Conservation (phyloP, 2,888 invertebrate species). For the Euspilapteryx auroguttella region DNA sequence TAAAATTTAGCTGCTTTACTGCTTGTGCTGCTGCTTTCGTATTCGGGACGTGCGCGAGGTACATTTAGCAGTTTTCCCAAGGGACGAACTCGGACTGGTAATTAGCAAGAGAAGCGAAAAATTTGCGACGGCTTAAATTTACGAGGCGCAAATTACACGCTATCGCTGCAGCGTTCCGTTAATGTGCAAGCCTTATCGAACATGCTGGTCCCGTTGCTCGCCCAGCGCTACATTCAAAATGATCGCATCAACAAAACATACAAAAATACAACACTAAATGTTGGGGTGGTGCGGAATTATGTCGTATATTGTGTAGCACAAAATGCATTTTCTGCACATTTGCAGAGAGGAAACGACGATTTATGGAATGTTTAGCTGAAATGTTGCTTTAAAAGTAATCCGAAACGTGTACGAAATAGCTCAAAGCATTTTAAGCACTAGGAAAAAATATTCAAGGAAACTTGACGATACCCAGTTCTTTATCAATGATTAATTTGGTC, state of each 20-base stretch:
- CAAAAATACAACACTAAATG: conserved; percentile 18
- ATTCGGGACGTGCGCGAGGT: conserved; percentile 50
- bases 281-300: conserved; percentile 11
- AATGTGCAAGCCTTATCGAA: conserved; percentile 57
- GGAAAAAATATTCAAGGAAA: neutral
- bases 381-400: conserved; percentile 2
- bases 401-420: conserved; percentile 1
- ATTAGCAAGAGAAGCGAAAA: conserved; percentile 58
- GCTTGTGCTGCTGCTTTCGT: conserved; percentile 41
- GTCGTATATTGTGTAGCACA: conserved; percentile 5
- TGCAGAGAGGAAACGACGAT: conserved; percentile 4
- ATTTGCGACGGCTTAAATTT: conserved; percentile 59
- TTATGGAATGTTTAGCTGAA: conserved; percentile 4
- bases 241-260: conserved; percentile 28
- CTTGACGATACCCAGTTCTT: conserved; percentile 9
- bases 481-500: conserved; percentile 41
- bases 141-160: conserved; percentile 60
- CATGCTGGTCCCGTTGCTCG: conserved; percentile 17
- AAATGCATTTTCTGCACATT: conserved; percentile 5
- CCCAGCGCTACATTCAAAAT: conserved; percentile 22
- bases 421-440: conserved; percentile 1
- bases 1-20: too few species aligned
- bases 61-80: conserved; percentile 50
- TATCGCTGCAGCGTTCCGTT: conserved; percentile 50
- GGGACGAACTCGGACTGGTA: conserved; percentile 52